Base-by-base conservation (phyloP, 2,888 invertebrate genomes). In the Sesia bembeciformis region DNA sequence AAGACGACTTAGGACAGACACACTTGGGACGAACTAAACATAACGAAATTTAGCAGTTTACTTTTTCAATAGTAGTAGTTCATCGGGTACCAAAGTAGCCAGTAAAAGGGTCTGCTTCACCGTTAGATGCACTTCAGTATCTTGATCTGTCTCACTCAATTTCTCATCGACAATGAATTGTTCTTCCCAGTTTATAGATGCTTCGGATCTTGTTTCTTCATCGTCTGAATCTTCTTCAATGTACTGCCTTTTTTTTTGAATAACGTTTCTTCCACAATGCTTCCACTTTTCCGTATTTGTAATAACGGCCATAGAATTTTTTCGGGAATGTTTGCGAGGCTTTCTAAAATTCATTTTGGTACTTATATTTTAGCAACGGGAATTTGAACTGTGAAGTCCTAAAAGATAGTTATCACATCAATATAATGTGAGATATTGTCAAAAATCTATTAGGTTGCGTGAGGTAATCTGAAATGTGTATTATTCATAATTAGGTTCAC, bases 31-130 rank as follows among this genome's bases (percentile, higher is more conserved):
- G 23, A 23, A 23, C 23, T 23, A 23, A 23, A 23, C 23, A 23
- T 23, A 23, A 23, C 23, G 23, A 23, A 23, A 23, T 23, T 23
- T 23, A 23, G 23, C 23, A 23, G 23, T 23, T 68, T 80, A 81
- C 76, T 86, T 81, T 42, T 84, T 74, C 65, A 86, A 80, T 40
- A 84, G 76, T 50, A 92, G 70, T 53, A 92, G 72, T 74, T 91
- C 90, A 60, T 92, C 90, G 0, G 92, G 91, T 3, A 92, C 80
- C 56, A 92, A 81, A 1, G 91, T 91, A 0, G 91, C 84, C 49
- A 92, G 71, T 38, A 90, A 78, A 40, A 90, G 77, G 0, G 90
- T 87, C 63, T 90, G 90, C 60, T 87, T 89, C 54, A 79, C 84
- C 0, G 84, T 81, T 43, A 90, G 71, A 51, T 81, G 76, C 3